A percentile compares a stretch with the other conserved stretches of the same genome.
These are phyloP conservation scores for Chrosomus eos DNA, from an alignment of 2,797 vertebrate genomes.

Conservation along the genomic window DNA sequence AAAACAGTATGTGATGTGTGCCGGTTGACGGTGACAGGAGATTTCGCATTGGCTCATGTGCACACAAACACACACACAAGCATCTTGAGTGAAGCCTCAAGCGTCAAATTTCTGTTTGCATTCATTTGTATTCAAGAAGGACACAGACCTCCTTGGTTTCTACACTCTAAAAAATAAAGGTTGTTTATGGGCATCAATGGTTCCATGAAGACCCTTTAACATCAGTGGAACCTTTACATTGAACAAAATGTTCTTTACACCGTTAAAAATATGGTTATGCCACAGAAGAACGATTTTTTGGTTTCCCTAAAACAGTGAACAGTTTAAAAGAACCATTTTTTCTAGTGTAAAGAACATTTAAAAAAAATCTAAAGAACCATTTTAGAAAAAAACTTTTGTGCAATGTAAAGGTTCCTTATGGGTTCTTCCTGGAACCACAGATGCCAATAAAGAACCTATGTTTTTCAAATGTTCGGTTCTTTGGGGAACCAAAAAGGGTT, in stretches of 20 bases:
- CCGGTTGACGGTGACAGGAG: conserved; percentile 26
- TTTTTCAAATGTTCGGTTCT: neutral
- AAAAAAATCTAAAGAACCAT: neutral
- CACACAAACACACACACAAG: conserved; percentile 26
- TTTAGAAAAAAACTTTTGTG: neutral
- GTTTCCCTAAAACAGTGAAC: neutral
- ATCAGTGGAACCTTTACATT: neutral
- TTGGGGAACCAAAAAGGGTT: neutral
- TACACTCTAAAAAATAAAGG: neutral
- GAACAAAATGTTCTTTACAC: neutral
- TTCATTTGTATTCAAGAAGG: conserved; percentile 19
- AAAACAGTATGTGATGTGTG: conserved; percentile 36
- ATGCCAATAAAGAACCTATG: neutral
- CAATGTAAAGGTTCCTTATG: neutral
- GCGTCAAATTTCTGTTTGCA: conserved; percentile 21
- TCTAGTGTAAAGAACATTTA: neutral
- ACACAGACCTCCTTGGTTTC: conserved; percentile 10
- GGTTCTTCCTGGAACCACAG: neutral
- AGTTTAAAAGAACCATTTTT: neutral
- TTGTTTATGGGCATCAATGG: neutral
- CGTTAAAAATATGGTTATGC: neutral
- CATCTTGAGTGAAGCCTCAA: conserved; percentile 29
- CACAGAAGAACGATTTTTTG: neutral
- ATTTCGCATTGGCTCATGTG: neutral
- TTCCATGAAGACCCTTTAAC: neutral